Evolutionary conservation across 2,888 invertebrate genomes (phyloP), one percentile per base, ranked within the genome.

Genomic region (Heterodera filipjevi): DNA sequence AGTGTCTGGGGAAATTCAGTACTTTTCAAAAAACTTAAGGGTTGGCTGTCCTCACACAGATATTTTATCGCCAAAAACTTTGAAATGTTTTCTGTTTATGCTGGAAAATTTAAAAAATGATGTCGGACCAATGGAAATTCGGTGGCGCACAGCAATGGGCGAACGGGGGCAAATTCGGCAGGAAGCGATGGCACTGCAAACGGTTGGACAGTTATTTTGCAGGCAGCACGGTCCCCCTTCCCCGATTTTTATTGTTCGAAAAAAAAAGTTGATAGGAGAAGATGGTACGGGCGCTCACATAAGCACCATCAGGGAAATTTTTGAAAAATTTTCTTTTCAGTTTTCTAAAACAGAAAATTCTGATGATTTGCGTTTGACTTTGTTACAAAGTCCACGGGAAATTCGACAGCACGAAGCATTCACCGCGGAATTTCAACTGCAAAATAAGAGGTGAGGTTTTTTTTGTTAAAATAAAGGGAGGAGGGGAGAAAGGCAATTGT

Each of bases 81-180:
- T 95, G 84, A 93, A 96, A 77, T 98, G 98, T 90, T 98, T 95
- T 91, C 91, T 99, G 6, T 99, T 97, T 90, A 94, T 95, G 88
- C 92, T 98, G 2, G 59, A 59, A 27, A 59, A 59, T 77, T 82
- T 2, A 85, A 86, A 16, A 82, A 83, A 39, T 77, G 77, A 64
- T 27, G 33, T 27, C 86, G 98, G 98, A 2, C 98, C 97, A 91
- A 91, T 99, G 77, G 98, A 99, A 90, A 98, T 99, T 89, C 94
- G 96, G 16, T 99, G 99, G 99, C 92, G 96, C 85, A 96, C 96
- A 46, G 95, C 95, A 90, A 92, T 98, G 87, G 98, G 98, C 32
- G 98, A 98, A 91, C 93, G 94, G 86, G 98, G 97, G n/a, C 92
- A 96, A 82, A 91, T 98, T 80, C 97, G 35, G 16, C 32, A 32